These are phyloP conservation scores for Helobdella robusta DNA, from an alignment of 2,888 invertebrate genomes.

Conservation along the genomic window DNA sequence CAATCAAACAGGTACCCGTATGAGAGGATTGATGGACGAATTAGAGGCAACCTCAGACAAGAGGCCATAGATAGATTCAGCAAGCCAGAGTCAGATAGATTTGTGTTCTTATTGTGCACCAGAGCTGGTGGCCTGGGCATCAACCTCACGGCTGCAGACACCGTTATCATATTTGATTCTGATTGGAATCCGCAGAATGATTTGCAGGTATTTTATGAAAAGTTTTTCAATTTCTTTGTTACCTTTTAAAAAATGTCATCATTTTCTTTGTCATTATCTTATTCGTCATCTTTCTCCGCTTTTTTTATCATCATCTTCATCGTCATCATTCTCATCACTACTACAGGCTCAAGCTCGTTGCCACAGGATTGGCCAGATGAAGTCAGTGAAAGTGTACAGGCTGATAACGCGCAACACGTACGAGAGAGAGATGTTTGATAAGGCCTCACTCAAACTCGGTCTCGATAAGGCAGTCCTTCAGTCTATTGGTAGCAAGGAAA, in stretches of 20 bases:
- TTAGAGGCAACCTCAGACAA: conserved; percentile 90
- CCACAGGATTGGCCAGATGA: conserved; percentile 95
- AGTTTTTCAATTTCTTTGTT: too few relatives aligned
- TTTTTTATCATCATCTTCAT: not conserved
- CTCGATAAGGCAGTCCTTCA: conserved; percentile 92
- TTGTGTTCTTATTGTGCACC: conserved; percentile 94
- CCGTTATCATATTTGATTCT: conserved; percentile 97
- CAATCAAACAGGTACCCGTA: conserved; percentile 68
- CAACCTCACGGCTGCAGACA: conserved; percentile 96
- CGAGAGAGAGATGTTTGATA: conserved; percentile 99
- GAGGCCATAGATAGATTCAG: conserved; percentile 99
- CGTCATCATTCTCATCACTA: not conserved
- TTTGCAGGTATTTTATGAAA: conserved; percentile 65
- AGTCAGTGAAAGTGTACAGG: conserved; percentile 96
- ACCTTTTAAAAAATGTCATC: too few relatives aligned
- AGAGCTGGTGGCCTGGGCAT: conserved; percentile 98
- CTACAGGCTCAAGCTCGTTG: conserved; percentile 80
- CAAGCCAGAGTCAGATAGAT: conserved; percentile 85
- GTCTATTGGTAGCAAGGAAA: conserved; percentile 38
- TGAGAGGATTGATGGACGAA: conserved; percentile 94
- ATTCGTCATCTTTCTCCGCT: not conserved
- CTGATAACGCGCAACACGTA: conserved; percentile 94
- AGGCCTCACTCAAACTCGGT: conserved; percentile 91
- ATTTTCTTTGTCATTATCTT: too few relatives aligned
- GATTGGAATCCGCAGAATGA: conserved; percentile 99